Conservation (phyloP, 1,140 invertebrate genomes). For the Uloborus diversus region DNA sequence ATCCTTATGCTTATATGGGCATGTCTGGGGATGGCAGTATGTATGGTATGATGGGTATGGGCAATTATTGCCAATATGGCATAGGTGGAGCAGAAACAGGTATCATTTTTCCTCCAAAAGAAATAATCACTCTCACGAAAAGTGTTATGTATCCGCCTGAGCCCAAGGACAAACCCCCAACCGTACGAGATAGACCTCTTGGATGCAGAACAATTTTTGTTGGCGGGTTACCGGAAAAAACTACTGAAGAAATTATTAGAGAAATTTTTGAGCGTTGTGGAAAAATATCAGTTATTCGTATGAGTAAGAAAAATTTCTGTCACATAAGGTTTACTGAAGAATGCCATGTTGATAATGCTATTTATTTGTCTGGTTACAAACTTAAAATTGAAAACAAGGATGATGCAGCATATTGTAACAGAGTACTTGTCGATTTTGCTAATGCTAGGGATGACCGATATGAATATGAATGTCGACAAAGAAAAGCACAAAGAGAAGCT, state of each 20-base stretch:
- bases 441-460: constrained; percentile 90
- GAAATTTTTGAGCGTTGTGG: constrained; percentile 93
- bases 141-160: constrained; percentile 88
- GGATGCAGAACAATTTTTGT: constrained; percentile 95
- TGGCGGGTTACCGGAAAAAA: constrained; percentile 91
- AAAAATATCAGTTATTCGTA: constrained; percentile 85
- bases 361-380: constrained; percentile 92
- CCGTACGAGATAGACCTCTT: constrained; percentile 80
- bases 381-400: constrained; percentile 81
- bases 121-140: constrained; percentile 85
- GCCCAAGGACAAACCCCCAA: constrained; percentile 80
- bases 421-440: constrained; percentile 95
- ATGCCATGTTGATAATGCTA: constrained; percentile 84
- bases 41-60: not conserved
- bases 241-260: constrained; percentile 83
- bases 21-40: not conserved
- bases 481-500: constrained; percentile 81
- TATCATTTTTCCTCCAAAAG: constrained; percentile 65
- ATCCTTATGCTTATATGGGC: not conserved
- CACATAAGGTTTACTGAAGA: constrained; percentile 92
- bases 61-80: not conserved
- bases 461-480: constrained; percentile 88
- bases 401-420: constrained; percentile 82
- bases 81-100: not conserved
- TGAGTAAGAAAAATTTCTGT: constrained; percentile 96